Evolutionary conservation across 2,888 invertebrate genomes (phyloP), one percentile per base, ranked within the genome.

Genomic region (Papilio protenor): DNA sequence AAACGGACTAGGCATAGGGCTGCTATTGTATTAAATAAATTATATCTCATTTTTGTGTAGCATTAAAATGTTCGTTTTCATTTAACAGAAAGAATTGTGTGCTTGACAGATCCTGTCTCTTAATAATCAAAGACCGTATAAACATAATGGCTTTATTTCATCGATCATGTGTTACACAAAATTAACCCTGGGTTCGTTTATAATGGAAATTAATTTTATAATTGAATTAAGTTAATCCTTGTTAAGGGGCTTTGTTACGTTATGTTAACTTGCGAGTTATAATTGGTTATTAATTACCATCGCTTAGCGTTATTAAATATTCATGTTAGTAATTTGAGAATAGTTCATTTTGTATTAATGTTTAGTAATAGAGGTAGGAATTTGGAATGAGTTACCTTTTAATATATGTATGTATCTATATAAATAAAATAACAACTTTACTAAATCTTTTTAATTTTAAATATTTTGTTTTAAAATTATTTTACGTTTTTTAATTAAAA

Each of bases 141-240:
- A 52, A 21, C 40, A 40, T 73, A 77, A 77, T 77, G 52, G 73
- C 45, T 77, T 73, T 77, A 55, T 21, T 45, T 76, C 21, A 66
- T 66, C 16, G 40, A 69, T 69, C 49, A 33, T 14, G n/a, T 72
- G 61, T 76, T 76, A 72, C 33, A 33, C 52, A 52, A 64, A 40
- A 45, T 76, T 72, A 72, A 76, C 61, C 49, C 33, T 11, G 6
- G 2, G 40, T 61, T 52, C 2, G 18, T 72, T 21, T 64, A 21
- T 72, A 72, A 64, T 76, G 40, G 33, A 55, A 27, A 77, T 77
- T 73, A 64, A 77, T 73, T 73, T 64, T 33, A 47, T 64, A 52
- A 64, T 76, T 76, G 57, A 76, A 70, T 75, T 69, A 55, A 66
- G 55, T 52, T 66, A 23, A 70, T 40, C 3, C 70, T 8, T 40